These are phyloP conservation scores for Corythaeola cristata DNA, from an alignment of 2,113 vertebrate species.

Conservation along the genomic window DNA sequence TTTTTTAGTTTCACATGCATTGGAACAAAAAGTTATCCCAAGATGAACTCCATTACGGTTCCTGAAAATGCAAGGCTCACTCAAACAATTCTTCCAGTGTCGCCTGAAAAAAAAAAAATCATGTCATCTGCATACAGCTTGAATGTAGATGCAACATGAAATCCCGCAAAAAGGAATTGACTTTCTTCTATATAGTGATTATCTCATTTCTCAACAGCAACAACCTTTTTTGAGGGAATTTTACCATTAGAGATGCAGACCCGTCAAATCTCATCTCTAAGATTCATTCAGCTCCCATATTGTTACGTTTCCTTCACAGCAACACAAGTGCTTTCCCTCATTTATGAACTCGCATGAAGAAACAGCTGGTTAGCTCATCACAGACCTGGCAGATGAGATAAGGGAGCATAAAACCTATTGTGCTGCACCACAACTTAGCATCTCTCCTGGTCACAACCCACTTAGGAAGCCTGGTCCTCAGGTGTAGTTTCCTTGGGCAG, in stretches of 20 bases:
- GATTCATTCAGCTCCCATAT: background rate
- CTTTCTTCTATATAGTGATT: background rate
- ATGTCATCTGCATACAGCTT: background rate
- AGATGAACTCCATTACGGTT: background rate
- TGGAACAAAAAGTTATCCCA: background rate
- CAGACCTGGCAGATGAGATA: background rate
- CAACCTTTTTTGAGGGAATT: background rate
- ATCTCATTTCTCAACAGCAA: background rate
- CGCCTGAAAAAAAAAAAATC: background rate
- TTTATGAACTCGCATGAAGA: background rate
- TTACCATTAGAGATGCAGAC: background rate
- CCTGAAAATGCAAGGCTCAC: background rate
- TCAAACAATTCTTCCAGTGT: background rate
- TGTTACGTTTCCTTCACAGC: background rate
- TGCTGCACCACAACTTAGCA: background rate
- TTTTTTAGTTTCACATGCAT: background rate
- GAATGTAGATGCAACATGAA: background rate
- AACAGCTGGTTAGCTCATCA: background rate
- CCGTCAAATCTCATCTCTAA: background rate
- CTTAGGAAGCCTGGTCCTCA: rapidly evolving
- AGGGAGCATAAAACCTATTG: background rate
- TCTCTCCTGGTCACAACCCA: rapidly evolving
- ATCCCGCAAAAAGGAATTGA: background rate
- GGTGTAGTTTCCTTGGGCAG: background rate
- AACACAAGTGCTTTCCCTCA: background rate